Evolutionary conservation across 2,113 vertebrate genomes (phyloP).

Genomic region (Myotis davidii): DNA sequence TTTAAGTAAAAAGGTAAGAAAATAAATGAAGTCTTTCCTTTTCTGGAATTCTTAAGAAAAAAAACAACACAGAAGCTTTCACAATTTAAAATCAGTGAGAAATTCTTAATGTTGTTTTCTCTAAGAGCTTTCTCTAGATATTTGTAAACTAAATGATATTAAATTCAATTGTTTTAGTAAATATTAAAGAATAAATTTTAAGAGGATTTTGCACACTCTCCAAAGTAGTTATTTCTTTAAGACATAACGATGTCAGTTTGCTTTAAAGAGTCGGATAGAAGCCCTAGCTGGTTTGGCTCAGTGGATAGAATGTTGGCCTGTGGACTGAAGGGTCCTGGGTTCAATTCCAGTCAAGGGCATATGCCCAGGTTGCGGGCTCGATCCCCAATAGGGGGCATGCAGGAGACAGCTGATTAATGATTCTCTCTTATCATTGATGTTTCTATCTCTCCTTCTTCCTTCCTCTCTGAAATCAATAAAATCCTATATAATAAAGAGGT

Average conservation of each 20-base stretch:
- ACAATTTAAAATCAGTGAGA: neutral
- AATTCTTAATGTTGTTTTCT: neutral
- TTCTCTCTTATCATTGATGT: no score
- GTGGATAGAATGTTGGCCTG: no score
- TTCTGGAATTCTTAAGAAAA: conserved; percentile 15
- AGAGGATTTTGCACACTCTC: neutral
- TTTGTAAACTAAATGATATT: neutral
- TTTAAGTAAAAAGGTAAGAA: neutral
- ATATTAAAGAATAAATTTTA: neutral
- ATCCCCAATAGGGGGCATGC: no score
- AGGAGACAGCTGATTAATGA: no score
- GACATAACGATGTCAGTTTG: neutral
- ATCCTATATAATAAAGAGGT: no score
- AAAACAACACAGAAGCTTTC: neutral
- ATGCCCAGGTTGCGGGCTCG: no score
- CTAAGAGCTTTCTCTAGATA: neutral
- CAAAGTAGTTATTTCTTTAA: neutral
- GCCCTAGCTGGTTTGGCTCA: no score
- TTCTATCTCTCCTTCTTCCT: no score
- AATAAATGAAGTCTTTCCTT: neutral
- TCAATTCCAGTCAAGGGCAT: no score
- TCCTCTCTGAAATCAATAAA: no score
- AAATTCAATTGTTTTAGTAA: neutral
- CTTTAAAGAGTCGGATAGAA: neutral
- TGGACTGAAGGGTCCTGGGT: no score